These are phyloP conservation scores for Drosophila anomelani DNA, from an alignment of 2,888 invertebrate genomes.

Conservation along the genomic window DNA sequence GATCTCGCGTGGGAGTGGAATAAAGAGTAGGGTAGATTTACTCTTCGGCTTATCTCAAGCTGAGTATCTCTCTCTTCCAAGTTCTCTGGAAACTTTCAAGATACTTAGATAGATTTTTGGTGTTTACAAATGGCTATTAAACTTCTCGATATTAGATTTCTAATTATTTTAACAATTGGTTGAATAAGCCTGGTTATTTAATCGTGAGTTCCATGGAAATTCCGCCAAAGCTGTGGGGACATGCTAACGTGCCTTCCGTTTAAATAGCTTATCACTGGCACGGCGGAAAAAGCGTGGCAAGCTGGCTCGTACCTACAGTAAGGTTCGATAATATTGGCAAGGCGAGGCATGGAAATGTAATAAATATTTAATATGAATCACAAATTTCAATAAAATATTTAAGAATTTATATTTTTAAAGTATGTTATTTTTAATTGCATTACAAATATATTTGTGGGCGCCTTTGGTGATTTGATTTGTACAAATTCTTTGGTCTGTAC, in stretches of 20 bases:
- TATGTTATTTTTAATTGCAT: too few relatives aligned
- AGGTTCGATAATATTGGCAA: background rate
- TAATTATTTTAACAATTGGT: background rate
- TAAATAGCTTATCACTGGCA: slow-evolving; percentile 23
- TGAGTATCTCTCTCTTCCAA: background rate
- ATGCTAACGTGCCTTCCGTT: slow-evolving; percentile 58
- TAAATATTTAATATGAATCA: background rate
- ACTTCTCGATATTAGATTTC: background rate
- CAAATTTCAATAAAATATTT: background rate
- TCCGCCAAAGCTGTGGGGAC: slow-evolving; percentile 32
- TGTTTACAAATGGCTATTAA: background rate
- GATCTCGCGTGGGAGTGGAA: slow-evolving; percentile 23
- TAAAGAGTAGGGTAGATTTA: too few relatives aligned
- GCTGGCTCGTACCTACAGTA: slow-evolving; percentile 36
- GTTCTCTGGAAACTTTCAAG: background rate
- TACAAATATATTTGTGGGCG: too few relatives aligned
- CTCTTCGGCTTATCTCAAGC: slow-evolving; percentile 14
- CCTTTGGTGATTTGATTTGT: too few relatives aligned
- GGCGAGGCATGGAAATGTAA: background rate
- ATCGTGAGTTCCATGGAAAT: slow-evolving; percentile 5
- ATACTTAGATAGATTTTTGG: background rate
- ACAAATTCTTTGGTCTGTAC: too few relatives aligned
- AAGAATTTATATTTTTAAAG: background rate
- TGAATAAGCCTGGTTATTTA: background rate
- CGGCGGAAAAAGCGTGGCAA: slow-evolving; percentile 20